These are phyloP conservation scores for Iselma pallidipennis DNA, from an alignment of 2,888 invertebrate species.

Conservation along the genomic window DNA sequence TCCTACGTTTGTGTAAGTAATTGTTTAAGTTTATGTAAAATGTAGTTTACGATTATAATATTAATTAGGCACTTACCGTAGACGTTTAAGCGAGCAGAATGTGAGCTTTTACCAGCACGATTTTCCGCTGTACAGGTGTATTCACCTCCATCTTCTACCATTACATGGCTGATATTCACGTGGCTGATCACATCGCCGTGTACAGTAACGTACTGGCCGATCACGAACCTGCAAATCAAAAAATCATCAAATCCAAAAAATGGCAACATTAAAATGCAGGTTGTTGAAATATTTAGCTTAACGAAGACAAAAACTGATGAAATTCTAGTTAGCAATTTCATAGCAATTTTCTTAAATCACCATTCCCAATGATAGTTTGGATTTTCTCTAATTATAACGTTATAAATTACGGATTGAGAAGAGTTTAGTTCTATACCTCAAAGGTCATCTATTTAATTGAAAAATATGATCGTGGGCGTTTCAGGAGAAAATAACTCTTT, in stretches of 20 bases:
- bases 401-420: too few relatives aligned
- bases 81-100: slow-evolving; percentile 77
- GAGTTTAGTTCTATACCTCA: not conserved
- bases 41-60: not conserved
- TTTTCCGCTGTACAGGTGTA: slow-evolving; percentile 78
- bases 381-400: too few relatives aligned
- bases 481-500: not conserved
- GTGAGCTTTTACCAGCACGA: slow-evolving; percentile 71
- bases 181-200: slow-evolving; percentile 83
- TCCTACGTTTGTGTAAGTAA: not conserved
- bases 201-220: slow-evolving; percentile 75
- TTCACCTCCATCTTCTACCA: slow-evolving; percentile 80
- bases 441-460: not conserved
- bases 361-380: too few relatives aligned
- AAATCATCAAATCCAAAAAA: too few relatives aligned
- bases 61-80: slow-evolving; percentile 67
- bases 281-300: too few relatives aligned
- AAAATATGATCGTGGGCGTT: not conserved
- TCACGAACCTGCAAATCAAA: slow-evolving; percentile 64
- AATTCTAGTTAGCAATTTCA: too few relatives aligned
- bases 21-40: not conserved
- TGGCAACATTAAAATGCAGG: too few relatives aligned
- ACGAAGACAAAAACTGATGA: too few relatives aligned
- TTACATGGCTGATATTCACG: slow-evolving; percentile 79
- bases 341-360: too few relatives aligned